Evolutionary conservation across 2,888 invertebrate species (phyloP).

Genomic region (Diarsia mendica): DNA sequence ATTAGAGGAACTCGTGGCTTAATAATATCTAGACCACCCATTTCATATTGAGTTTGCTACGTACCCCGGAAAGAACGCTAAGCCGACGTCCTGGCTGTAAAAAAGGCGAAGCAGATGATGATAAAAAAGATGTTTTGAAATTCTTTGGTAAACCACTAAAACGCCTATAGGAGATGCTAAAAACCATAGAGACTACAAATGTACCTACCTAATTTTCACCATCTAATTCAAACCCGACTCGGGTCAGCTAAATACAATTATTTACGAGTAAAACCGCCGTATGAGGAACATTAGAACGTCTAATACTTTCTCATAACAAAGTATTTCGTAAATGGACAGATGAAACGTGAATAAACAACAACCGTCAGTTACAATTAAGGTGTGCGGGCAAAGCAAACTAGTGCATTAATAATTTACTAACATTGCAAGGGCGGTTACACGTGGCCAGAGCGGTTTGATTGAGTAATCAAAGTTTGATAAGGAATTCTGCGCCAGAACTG

Average conservation of each 20-base stretch:
- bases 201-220: no score
- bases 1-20: no score
- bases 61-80: no score
- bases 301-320: slow-evolving; percentile 40
- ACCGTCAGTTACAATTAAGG: slow-evolving; percentile 53
- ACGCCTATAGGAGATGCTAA: no score
- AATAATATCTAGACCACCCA: no score
- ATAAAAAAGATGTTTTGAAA: not conserved
- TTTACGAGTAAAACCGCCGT: slow-evolving; percentile 20
- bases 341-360: slow-evolving; percentile 43
- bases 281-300: slow-evolving; percentile 27
- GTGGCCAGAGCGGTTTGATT: slow-evolving; percentile 25
- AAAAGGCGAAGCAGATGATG: no score
- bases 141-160: not conserved
- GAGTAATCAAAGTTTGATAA: slow-evolving; percentile 47
- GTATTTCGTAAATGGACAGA: slow-evolving; percentile 38
- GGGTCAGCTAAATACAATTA: slow-evolving; percentile 2
- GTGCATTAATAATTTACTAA: slow-evolving; percentile 53
- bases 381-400: slow-evolving; percentile 46
- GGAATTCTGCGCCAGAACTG: slow-evolving; percentile 22
- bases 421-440: slow-evolving; percentile 30
- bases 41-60: no score
- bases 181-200: not conserved
- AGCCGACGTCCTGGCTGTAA: no score
- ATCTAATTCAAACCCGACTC: not conserved